Evolutionary conservation across 1,140 invertebrate species (phyloP).

Genomic region (Diachasma alloeum): DNA sequence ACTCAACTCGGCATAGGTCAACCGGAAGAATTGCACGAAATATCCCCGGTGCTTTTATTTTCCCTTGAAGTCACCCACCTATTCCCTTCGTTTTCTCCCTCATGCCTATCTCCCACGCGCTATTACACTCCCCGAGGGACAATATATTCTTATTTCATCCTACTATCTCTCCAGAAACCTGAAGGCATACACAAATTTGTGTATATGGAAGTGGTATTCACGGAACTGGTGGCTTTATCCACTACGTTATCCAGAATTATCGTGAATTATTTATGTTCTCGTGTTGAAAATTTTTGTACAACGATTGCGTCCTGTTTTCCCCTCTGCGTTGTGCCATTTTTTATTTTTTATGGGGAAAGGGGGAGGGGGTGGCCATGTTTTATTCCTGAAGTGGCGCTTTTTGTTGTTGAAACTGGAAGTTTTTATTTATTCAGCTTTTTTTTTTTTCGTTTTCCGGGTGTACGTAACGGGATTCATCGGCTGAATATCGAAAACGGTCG

Average conservation of each 20-base stretch:
- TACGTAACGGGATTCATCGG: neutral
- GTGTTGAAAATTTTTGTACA: too few relatives aligned
- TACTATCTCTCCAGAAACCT: neutral
- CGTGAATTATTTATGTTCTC: neutral
- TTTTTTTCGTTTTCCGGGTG: neutral
- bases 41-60: neutral
- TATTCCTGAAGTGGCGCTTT: neutral
- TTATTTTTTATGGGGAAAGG: neutral
- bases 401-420: neutral
- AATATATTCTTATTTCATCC: neutral
- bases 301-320: too few relatives aligned
- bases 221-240: neutral
- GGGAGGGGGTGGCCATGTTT: neutral
- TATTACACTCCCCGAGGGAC: neutral
- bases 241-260: neutral
- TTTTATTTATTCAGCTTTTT: neutral
- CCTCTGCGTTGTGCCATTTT: too few relatives aligned
- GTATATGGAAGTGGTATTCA: neutral
- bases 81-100: neutral
- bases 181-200: neutral
- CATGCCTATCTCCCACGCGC: neutral
- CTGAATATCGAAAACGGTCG: neutral
- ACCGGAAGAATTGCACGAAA: neutral
- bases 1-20: neutral
- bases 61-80: neutral